These are phyloP conservation scores for Ibycter americanus DNA, from an alignment of 2,797 vertebrate species.

Conservation along the genomic window DNA sequence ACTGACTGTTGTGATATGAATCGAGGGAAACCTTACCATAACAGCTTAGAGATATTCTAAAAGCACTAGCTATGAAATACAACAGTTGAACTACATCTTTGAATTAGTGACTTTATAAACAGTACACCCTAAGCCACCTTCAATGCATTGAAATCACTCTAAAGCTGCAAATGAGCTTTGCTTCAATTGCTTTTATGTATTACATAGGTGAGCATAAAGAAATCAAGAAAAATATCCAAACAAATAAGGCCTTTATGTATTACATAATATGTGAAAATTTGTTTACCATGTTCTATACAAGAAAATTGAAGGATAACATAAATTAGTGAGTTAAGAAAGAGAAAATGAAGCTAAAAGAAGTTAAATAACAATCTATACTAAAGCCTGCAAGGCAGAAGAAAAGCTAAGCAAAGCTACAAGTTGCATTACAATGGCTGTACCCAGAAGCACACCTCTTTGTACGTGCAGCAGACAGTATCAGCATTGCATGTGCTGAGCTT, in stretches of 20 bases:
- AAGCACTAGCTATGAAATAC: neutral
- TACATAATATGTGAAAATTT: neutral
- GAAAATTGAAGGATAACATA: neutral
- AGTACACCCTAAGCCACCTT: neutral
- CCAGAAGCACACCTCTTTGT: neutral
- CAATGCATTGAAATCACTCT: neutral
- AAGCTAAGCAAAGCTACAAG: neutral
- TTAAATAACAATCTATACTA: neutral
- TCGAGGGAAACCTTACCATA: neutral
- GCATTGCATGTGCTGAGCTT: neutral
- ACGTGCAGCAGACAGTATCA: neutral
- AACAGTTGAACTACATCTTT: neutral
- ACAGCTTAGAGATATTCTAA: neutral
- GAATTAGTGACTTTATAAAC: neutral
- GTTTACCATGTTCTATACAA: neutral
- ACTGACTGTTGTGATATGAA: neutral
- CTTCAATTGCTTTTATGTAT: neutral
- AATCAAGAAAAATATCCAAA: neutral
- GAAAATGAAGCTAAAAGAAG: neutral
- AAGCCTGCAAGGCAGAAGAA: neutral
- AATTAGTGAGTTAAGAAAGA: neutral
- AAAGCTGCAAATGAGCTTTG: neutral
- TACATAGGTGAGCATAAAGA: neutral
- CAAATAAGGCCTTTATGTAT: neutral
- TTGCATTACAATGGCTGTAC: neutral